Base-by-base conservation (phyloP, 2,888 invertebrate species). In the Sipha maydis region DNA sequence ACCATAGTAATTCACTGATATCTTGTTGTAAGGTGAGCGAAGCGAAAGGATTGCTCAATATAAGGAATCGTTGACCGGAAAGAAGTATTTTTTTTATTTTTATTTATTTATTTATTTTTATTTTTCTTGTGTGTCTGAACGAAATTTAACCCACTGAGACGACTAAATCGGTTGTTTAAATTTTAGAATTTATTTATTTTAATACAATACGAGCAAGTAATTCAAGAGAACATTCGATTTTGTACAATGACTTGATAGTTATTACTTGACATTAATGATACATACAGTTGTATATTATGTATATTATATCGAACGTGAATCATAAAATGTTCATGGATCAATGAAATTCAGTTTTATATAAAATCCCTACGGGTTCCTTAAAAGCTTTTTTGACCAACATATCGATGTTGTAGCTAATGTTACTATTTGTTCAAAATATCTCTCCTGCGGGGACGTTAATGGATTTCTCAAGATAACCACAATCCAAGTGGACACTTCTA, bases 351-450 rank as follows among this genome's bases (percentile, higher is more conserved):
- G 67, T 67, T 41, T 80, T 67, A n/a, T 9, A 41, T 28, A 11
- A 80, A 67, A 67, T 80, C 41, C 28, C 21, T 28, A 38, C n/a
- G 80, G 61, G 69, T 48, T 19, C 28, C 31, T 73, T 73, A 73
- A 83, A 71, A 73, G 83, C 71, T 83, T 83, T 73, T 83, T 83
- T 71, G 73, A 73, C 83, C 83, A 48, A 82, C 28, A 21, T 71
- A 82, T 82, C 82, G 69, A 48, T 82, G 41, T 80, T 38, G n/a
- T 56, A 79, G 38, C 67, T 67, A 80, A 80, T 80, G 67, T 80
- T 41, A 67, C 80, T 80, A 80, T 80, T 80, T 80, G 80, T 80
- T 69, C 67, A 69, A 41, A 41, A 61, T 17, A 28, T 54, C 83
- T 17, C 73, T 31, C 71, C 48, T 25, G 54, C 34, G 1, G 71